Base-by-base conservation (phyloP, 1,140 invertebrate species). In the Phortica variegata region DNA sequence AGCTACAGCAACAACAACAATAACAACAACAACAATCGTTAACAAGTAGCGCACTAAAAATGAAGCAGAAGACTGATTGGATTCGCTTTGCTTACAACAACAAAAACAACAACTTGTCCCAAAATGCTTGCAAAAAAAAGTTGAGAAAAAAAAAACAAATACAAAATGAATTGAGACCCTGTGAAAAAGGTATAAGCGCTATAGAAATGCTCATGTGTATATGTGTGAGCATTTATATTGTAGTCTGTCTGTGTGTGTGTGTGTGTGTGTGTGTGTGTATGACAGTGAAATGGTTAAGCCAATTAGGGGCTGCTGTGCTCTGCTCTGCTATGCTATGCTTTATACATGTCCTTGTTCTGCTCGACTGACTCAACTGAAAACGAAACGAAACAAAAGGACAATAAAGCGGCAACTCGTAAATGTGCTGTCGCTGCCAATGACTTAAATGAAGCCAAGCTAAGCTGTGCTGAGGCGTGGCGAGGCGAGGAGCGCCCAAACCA, bases 341-440 rank as follows among this genome's bases (percentile, higher is more conserved):
- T 26, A 26, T 26, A 26, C 23, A 26, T 26, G 23, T 10, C 23
- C 23, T 5, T 6, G 10, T 26, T 10, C 23, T 5, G 10, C 23
- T 6, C 10, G 5, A 26, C 5, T 26, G 10, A 26, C 23, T 6
- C n/a, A 26, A 26, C 23, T n/a, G 10, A 26, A 5, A 26, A 26
- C 23, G 10, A 26, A 26, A 26, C 50, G 50, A 60, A 63, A 53
- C 60, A 62, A 63, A 63, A 63, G 61, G 53, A 63, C 60, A 63
- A 63, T 63, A 63, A 63, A 63, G 61, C 43, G 54, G 41, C 49
- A 47, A 53, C 60, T 63, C 61, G 60, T 63, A 63, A 63, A 63
- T 36, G 33, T 16, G 33, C n/a, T 36, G 12, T 13, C 16, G 12
- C 6, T 16, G n/a, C 33, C 16, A 13, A n/a, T 36, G 33, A 6